Conservation (phyloP, 2,113 vertebrate species). For the Chionodraco myersi region DNA sequence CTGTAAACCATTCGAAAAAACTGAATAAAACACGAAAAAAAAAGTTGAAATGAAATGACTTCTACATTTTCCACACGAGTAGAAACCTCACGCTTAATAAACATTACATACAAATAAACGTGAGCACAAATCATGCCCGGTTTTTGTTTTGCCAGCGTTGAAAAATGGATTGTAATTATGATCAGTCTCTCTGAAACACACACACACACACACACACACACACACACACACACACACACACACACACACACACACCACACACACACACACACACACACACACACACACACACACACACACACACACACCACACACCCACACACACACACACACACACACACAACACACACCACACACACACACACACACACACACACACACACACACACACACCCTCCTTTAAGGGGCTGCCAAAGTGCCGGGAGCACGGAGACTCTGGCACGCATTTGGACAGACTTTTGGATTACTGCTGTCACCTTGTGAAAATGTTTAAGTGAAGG, state of each 20-base stretch:
- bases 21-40: too few relatives aligned
- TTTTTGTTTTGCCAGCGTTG: slow-evolving; percentile 32
- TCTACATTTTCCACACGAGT: slow-evolving; percentile 27
- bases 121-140: slow-evolving; percentile 39
- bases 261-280: slow-evolving; percentile 10
- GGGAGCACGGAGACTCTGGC: slow-evolving; percentile 37
- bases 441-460: slow-evolving; percentile 47
- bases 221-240: slow-evolving; percentile 5
- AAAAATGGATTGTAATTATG: slow-evolving; percentile 51
- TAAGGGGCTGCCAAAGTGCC: slow-evolving; percentile 45
- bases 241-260: slow-evolving; percentile 12
- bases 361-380: slow-evolving; percentile 9
- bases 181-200: slow-evolving; percentile 23
- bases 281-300: neutral
- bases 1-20: too few relatives aligned
- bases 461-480: slow-evolving; percentile 69
- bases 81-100: slow-evolving; percentile 15
- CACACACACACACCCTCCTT: slow-evolving; percentile 12
- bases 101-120: slow-evolving; percentile 40
- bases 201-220: slow-evolving; percentile 9
- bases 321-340: slow-evolving; percentile 6
- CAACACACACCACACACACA: slow-evolving; percentile 7
- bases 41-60: slow-evolving; percentile 1
- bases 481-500: slow-evolving; percentile 76
- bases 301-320: slow-evolving; percentile 10